These are phyloP conservation scores for Mactra quadrangularis DNA, from an alignment of 1,140 invertebrate genomes.

Conservation along the genomic window DNA sequence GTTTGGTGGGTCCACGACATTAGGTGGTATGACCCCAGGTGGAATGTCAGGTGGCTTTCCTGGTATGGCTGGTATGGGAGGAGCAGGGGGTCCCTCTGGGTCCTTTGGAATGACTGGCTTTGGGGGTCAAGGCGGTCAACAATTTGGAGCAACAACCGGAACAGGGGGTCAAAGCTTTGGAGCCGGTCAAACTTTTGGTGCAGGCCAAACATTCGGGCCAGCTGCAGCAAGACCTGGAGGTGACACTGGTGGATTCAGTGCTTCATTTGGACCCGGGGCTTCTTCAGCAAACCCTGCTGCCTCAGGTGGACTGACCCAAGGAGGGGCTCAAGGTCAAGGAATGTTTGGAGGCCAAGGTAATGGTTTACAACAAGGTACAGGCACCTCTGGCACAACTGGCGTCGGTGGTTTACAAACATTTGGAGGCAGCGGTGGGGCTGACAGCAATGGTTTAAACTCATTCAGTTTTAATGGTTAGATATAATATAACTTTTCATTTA, in stretches of 20 bases:
- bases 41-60: neutral
- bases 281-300: neutral
- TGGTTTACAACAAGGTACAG: neutral
- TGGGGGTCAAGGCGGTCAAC: neutral
- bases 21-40: neutral
- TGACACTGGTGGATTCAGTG: neutral
- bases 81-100: neutral
- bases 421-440: neutral
- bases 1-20: too few species aligned
- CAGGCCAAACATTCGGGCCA: too few species aligned
- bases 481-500: too few species aligned
- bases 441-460: too few species aligned
- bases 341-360: slow-evolving; percentile 18
- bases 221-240: neutral
- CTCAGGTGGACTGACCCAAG: neutral
- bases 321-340: neutral
- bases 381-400: neutral
- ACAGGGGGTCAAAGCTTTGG: too few species aligned
- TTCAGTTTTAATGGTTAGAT: too few species aligned
- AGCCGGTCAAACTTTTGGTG: too few species aligned
- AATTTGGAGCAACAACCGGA: neutral
- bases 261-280: neutral
- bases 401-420: slow-evolving; percentile 21
- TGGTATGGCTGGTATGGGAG: neutral
- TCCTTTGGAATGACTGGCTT: too few species aligned